phyloP scores from a whole-genome alignment of 2,797 vertebrate genomes.

The Notolepis coatsorum region DNA sequence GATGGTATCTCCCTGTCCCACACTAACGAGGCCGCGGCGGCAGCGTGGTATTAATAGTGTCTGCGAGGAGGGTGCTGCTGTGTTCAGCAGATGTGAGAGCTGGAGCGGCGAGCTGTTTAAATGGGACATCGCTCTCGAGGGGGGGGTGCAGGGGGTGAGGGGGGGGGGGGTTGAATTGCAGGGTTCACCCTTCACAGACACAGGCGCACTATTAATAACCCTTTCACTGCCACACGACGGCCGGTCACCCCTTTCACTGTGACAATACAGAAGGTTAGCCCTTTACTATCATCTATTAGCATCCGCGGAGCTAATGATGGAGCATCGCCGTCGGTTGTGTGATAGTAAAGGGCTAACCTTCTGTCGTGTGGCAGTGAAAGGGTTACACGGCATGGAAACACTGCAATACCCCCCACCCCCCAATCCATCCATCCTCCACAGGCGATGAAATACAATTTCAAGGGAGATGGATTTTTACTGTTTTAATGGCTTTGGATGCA shows the following conservation, averaged over 20 bases:
- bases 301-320: no score
- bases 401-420: constrained; percentile 32
- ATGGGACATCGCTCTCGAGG: constrained; percentile 67
- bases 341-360: no score
- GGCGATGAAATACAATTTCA: constrained; percentile 18
- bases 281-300: no score
- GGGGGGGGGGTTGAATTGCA: constrained; percentile 26
- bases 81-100: constrained; percentile 67
- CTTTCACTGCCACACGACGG: no score
- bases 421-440: constrained; percentile 22
- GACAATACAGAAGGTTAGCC: no score
- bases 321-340: no score
- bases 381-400: constrained; percentile 35
- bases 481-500: constrained; percentile 11
- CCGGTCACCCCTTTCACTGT: no score
- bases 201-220: no score
- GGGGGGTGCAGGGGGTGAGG: constrained; percentile 3
- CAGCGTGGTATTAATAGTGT: constrained; percentile 62
- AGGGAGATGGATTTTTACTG: not conserved
- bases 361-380: no score
- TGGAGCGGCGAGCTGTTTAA: constrained; percentile 71
- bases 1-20: constrained; percentile 15
- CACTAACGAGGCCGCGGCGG: constrained; percentile 47
- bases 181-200: constrained; percentile 27
- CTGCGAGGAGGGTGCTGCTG: constrained; percentile 49